Evolutionary conservation across 2,797 vertebrate species (phyloP).

Genomic region (Mionectes olivaceus): DNA sequence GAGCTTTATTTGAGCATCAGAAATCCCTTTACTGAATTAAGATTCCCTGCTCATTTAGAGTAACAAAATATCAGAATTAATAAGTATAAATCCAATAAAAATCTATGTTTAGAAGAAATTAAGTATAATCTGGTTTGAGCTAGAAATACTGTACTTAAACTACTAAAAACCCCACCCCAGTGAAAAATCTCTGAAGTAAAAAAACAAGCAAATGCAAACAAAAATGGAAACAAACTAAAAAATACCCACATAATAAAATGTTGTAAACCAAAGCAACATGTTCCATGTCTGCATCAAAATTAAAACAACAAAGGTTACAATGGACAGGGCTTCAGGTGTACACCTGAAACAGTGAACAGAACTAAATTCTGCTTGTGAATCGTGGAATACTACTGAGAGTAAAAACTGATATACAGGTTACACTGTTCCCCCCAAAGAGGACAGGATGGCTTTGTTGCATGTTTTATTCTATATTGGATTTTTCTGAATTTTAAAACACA

Average conservation of each 20-base stretch:
- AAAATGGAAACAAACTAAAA: background rate
- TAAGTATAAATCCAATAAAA: background rate
- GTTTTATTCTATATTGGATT: background rate
- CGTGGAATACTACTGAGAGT: background rate
- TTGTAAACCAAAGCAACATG: background rate
- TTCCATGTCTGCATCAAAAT: background rate
- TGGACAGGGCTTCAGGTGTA: background rate
- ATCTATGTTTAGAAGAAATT: background rate
- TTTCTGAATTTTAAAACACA: background rate
- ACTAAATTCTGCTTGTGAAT: background rate
- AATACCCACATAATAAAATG: rapidly evolving
- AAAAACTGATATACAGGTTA: background rate
- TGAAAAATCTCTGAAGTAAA: background rate
- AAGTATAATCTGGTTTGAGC: background rate
- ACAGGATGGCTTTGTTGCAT: background rate
- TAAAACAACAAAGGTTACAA: background rate
- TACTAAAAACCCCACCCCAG: background rate
- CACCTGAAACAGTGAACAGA: background rate
- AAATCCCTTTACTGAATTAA: background rate
- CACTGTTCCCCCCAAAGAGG: background rate
- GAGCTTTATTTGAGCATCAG: background rate
- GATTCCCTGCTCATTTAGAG: background rate
- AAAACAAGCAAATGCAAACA: background rate
- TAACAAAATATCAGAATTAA: background rate
- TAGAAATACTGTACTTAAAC: background rate